Evolutionary conservation across 1,140 invertebrate genomes (phyloP), one percentile per base, ranked within the genome.

Genomic region (Drosophila hydei): DNA sequence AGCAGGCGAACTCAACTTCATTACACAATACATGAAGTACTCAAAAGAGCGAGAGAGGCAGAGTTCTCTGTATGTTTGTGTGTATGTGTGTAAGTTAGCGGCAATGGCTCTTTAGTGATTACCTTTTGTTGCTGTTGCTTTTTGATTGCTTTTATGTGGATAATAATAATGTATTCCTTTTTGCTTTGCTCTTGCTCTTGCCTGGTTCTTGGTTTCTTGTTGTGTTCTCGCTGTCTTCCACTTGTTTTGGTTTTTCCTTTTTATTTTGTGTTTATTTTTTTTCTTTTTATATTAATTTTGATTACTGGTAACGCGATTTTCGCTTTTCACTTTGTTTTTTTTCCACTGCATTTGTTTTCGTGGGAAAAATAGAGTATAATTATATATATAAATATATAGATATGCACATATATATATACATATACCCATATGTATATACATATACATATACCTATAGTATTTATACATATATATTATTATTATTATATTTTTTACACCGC

Each of bases 21-120:
- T 87, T 87, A 87, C 81, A 87, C 81, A 87, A 87, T 87, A 78
- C 54, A 56, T 42, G 43, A 18, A 43, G 55, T 8, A 30, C 27
- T 18, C 4, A 18, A 8, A 16, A 18, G 45, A 59, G 27, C 1
- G n/a, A 30, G 48, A 19, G 9, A 21, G 4, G 9, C n/a, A 18
- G 8, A 23, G 36, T 14, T 14, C 38, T 40, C 38, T 38, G 36
- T 14, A 38, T 8, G 30, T 4, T 4, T 19, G 45, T 16, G 33
- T 16, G 47, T 12, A 16, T n/a, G 23, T 16, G 7, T 27, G 48
- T 47, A 18, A 52, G 48, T 43, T 30, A 51, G 36, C 47, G 59
- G 33, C 59, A 42, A 62, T 40, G 45, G 54, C 54, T 42, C 21
- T 62, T 38, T 48, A 58, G 61, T 63, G 47, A 52, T 72, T 72